These are phyloP conservation scores for Atlantisia rogersi DNA, from an alignment of 2,113 vertebrate genomes.

Conservation along the genomic window DNA sequence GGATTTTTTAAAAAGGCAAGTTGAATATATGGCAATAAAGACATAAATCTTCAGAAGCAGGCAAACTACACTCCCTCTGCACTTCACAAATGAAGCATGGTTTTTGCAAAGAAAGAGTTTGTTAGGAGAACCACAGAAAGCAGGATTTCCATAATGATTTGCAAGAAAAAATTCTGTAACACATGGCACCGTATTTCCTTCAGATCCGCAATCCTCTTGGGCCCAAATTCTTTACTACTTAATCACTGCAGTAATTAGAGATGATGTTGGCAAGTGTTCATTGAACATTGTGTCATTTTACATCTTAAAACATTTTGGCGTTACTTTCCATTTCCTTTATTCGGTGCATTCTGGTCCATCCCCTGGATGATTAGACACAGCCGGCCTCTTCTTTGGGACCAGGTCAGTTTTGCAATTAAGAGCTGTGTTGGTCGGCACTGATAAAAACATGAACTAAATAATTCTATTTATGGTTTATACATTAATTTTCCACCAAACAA, in stretches of 20 bases:
- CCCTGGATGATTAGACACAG: slow-evolving; percentile 31
- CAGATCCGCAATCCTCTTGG: slow-evolving; percentile 59
- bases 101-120: slow-evolving; percentile 61
- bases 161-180: slow-evolving; percentile 62
- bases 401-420: slow-evolving; percentile 44
- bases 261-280: slow-evolving; percentile 59
- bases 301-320: slow-evolving; percentile 34
- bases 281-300: slow-evolving; percentile 39
- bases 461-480: not conserved
- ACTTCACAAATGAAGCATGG: slow-evolving; percentile 60
- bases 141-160: slow-evolving; percentile 65
- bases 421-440: slow-evolving; percentile 15
- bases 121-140: slow-evolving; percentile 49
- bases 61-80: slow-evolving; percentile 46
- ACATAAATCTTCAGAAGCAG: slow-evolving; percentile 37
- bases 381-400: slow-evolving; percentile 44
- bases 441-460: slow-evolving; percentile 7
- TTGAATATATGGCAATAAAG: slow-evolving; percentile 57
- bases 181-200: slow-evolving; percentile 67
- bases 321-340: slow-evolving; percentile 31
- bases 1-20: slow-evolving; percentile 38
- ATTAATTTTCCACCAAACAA: not conserved
- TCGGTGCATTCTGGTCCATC: not conserved
- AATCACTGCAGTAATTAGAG: slow-evolving; percentile 75
- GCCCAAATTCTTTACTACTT: slow-evolving; percentile 68